Conservation (phyloP, 2,888 invertebrate species). For the Acanthoscelides obtectus region DNA sequence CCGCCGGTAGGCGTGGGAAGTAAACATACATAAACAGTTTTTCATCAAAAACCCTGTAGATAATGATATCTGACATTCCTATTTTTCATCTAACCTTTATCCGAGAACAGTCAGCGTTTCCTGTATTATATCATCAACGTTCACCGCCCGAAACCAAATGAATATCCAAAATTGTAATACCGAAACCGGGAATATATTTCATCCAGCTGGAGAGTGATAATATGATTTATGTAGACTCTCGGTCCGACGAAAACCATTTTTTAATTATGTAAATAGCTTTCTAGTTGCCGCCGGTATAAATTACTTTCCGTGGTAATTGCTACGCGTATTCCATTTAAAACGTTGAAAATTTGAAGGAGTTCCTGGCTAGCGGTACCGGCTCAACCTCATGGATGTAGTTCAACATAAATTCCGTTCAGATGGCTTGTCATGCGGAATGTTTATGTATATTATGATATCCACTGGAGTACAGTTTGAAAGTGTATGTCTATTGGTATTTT, state of each 20-base stretch:
- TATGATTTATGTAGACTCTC: not conserved
- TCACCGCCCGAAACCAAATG: not conserved
- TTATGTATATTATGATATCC: not conserved
- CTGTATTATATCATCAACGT: not conserved
- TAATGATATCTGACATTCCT: too few species aligned
- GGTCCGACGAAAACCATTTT: not conserved
- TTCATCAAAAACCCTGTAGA: too few species aligned
- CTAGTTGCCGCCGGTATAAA: not conserved
- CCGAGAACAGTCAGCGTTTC: too few species aligned
- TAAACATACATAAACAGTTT: too few species aligned
- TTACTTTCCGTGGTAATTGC: not conserved
- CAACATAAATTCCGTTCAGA: not conserved
- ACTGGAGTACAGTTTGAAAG: too few species aligned
- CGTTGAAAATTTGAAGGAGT: not conserved
- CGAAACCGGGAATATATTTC: not conserved
- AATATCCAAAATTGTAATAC: not conserved
- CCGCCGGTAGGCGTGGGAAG: too few species aligned
- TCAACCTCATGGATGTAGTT: not conserved
- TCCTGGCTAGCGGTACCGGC: not conserved
- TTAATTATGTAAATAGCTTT: not conserved
- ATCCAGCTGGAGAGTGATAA: not conserved
- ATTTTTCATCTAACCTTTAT: too few species aligned
- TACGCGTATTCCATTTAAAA: not conserved
- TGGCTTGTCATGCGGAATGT: not conserved
- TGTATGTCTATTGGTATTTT: too few species aligned